Evolutionary conservation across 2,113 vertebrate genomes (phyloP), one percentile per base, ranked within the genome.

Genomic region (Ciconia boyciana): DNA sequence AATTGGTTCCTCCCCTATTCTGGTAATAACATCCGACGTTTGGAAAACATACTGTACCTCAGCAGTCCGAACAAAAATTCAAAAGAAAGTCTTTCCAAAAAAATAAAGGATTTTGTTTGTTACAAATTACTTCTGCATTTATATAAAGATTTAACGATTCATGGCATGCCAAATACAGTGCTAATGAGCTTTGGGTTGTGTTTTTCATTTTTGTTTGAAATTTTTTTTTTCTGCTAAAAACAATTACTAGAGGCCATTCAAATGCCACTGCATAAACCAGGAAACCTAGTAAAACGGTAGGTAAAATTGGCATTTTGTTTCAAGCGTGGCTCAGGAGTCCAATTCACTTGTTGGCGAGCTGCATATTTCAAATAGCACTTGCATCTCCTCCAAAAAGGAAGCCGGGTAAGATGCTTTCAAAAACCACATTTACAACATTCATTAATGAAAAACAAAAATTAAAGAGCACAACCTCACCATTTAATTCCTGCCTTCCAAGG

Each of bases 261-360:
- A 95, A 86, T 46, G 88, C 74, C 64, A 87, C 65, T 93, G 80
- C 52, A 86, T 96, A 97, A 97, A 94, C 91, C 68, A 87, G 83
- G 71, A 95, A 97, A 96, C 92, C 92, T 84, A 94, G 94, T 97
- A 97, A 96, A 97, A 94, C 83, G 85, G 90, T 68, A 91, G 91
- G 94, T 61, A 90, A 97, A 97, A 97, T 95, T 96, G 94, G 84
- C 86, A 92, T 90, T 91, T 96, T 97, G 87, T 91, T 89, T 87
- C 89, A 87, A 77, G 90, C 7, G 2, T 83, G 70, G 96, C 81
- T 97, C 79, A 52, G 51, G 84, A 92, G 81, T 77, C 91, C 74
- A 93, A 72, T 84, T 97, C 26, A 15, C 92, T 93, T 89, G 60
- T 55, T 94, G 43, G 57, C 6, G 12, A 83, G 52, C 41, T 94